Evolutionary conservation across 2,113 vertebrate species (phyloP), one percentile per base, ranked within the genome.

Genomic region (Poicephalus meyeri): DNA sequence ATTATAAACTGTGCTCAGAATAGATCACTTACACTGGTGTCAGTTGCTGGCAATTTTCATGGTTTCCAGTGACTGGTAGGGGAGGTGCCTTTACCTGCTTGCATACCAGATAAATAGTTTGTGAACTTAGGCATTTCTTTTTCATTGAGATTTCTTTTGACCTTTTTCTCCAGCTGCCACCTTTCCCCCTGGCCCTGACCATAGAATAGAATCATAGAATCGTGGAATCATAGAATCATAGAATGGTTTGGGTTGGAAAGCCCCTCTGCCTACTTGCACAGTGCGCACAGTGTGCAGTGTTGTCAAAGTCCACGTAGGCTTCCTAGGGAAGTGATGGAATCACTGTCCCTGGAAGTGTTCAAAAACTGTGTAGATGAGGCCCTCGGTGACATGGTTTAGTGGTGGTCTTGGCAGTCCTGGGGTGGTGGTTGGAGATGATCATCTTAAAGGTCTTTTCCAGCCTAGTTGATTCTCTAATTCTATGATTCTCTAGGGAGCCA

Each of bases 221-320:
- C 28, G 29, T 29, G 28, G 16, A 53, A 11, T 53, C 52, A 17
- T 29, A 29, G 52, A 53, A 53, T 53, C 52, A 53, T 10, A 53
- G 56, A 39, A 39, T 39, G 37, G 33, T 58, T 35, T 58, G 56
- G 13, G 56, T 35, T 58, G 56, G 33, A 58, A 58, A 35, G 5
- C 56, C 21, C 9, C n/a, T 83, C 39, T 72, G 15, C 71, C 80
- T 46, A 0, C 25, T 7, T 4, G 0, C 31, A 5, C n/a, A 46
- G 16, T 55, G 25, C 0, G 0, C 2, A 1, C 4, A 2, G 9
- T 60, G 42, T 50, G 1, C 4, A 2, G 9, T 60, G 42, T 50
- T 52, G 49, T 26, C 65, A 49, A 78, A 61, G 76, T 72, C 39
- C 23, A 28, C 15, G 1, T 11, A 44, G 56, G 56, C 33, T 58